Evolutionary conservation across 2,113 vertebrate genomes (phyloP).

Genomic region (Rhinichthys klamathensis): DNA sequence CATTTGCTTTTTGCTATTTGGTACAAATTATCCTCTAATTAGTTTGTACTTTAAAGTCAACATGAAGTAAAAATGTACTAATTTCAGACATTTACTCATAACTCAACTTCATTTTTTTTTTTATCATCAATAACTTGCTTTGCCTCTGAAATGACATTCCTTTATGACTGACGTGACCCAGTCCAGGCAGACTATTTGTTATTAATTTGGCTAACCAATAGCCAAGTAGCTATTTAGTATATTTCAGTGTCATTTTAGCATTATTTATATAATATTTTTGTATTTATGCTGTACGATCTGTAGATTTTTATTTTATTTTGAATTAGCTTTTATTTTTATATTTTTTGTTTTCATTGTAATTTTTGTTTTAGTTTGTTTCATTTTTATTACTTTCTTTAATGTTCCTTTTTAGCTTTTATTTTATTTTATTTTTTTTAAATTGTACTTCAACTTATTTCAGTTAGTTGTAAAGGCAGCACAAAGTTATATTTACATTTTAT

Average conservation of each 20-base stretch:
- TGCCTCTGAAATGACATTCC: too few species aligned
- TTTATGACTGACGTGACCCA: too few species aligned
- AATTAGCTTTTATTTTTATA: not conserved
- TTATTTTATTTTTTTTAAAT: not conserved
- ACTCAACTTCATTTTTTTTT: not conserved
- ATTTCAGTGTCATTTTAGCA: not conserved
- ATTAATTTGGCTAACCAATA: not conserved
- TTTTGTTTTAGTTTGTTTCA: too few species aligned
- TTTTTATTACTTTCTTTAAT: too few species aligned
- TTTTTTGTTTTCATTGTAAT: not conserved
- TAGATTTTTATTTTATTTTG: not conserved
- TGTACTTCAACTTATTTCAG: too few species aligned
- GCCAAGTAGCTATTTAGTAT: not conserved
- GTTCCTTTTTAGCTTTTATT: too few species aligned
- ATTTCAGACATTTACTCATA: not conserved
- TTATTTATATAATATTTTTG: not conserved
- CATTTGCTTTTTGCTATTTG: not conserved
- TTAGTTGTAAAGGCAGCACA: too few species aligned
- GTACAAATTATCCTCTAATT: not conserved
- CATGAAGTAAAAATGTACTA: not conserved
- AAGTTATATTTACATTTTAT: not conserved
- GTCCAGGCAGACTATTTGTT: not conserved
- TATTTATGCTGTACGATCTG: not conserved
- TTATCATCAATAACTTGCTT: too few species aligned
- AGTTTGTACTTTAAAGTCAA: conserved; percentile 16